Evolutionary conservation across 1,140 invertebrate species (phyloP).

Genomic region (Diachasma alloeum): DNA sequence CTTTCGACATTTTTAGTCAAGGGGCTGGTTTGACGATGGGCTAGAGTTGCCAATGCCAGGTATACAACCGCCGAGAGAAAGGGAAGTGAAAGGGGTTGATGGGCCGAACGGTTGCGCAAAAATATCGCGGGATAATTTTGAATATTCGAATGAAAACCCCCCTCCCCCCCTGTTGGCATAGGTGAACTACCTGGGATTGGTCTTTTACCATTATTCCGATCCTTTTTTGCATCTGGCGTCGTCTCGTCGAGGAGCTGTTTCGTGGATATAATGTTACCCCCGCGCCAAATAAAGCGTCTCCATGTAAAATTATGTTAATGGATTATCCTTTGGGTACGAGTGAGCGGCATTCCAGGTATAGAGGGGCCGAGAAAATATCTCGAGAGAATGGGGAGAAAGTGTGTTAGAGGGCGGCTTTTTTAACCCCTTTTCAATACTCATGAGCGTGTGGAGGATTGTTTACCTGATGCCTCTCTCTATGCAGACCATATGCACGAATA

Average conservation of each 20-base stretch:
- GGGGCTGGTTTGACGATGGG: constrained; percentile 39
- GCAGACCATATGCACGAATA: constrained; percentile 4
- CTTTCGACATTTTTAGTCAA: constrained; percentile 47
- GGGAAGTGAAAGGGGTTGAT: constrained; percentile 23
- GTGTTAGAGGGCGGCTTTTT: constrained; percentile 16
- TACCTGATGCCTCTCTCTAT: constrained; percentile 18
- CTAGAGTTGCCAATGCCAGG: constrained; percentile 61
- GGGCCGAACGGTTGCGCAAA: constrained; percentile 54
- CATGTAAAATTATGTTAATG: constrained; percentile 68
- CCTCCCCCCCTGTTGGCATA: constrained; percentile 48
- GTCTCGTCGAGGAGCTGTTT: constrained; percentile 14
- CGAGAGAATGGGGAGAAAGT: background rate
- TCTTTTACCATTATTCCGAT: constrained; percentile 49
- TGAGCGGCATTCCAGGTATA: constrained; percentile 44
- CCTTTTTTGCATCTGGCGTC: constrained; percentile 63
- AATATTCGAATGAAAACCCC: constrained; percentile 42
- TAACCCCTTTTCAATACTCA: constrained; percentile 37
- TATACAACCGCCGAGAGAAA: constrained; percentile 38
- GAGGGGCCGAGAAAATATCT: background rate
- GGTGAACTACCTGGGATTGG: constrained; percentile 13
- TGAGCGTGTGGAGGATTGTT: constrained; percentile 29
- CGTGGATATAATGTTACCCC: constrained; percentile 55
- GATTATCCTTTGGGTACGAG: constrained; percentile 59
- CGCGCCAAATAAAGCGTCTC: constrained; percentile 51
- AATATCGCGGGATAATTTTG: constrained; percentile 56